Evolutionary conservation across 2,888 invertebrate genomes (phyloP), one percentile per base, ranked within the genome.

Genomic region (Actias luna): DNA sequence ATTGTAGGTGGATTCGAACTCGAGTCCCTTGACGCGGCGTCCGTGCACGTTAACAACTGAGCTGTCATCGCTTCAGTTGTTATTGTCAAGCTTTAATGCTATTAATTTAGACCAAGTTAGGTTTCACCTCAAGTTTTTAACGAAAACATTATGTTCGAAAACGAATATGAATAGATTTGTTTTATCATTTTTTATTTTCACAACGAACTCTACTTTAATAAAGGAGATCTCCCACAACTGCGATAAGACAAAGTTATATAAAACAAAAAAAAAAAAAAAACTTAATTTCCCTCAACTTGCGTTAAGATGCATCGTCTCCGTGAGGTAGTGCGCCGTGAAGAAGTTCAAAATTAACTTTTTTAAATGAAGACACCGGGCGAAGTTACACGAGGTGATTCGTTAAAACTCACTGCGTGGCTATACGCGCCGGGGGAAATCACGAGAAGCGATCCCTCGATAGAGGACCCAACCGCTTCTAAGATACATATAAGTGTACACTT

Each of bases 351-450:
- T 62, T 50, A 58, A 59, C 62, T 62, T 62, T 50, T 59, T 42
- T 22, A 57, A 61, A 61, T 61, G 61, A 61, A n/a, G 57, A 57
- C 57, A 50, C 58, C 22, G 59, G 35, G 46, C 42, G 33, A 52
- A 63, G 52, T 63, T 60, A 57, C n/a, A n/a, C n/a, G n/a, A 35
- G 39, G 57, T 60, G 63, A 68, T 59, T 35, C 64, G 63, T 61
- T 65, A 50, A 61, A 67, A 61, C 59, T 63, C 69, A 65, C 71
- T 74, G 67, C 27, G 27, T 66, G 63, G 68, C 62, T 70, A 75
- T 69, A 68, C 42, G 70, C 64, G 75, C 62, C 73, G 16, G 35
- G 75, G 75, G 75, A 75, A 75, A 75, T 75, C 74, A 74, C 60
- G 64, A 64, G 60, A 50, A 69, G 68, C 65, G 66, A 70, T 4